These are phyloP conservation scores for Galemys pyrenaicus DNA, from an alignment of 2,113 vertebrate species.

Conservation along the genomic window DNA sequence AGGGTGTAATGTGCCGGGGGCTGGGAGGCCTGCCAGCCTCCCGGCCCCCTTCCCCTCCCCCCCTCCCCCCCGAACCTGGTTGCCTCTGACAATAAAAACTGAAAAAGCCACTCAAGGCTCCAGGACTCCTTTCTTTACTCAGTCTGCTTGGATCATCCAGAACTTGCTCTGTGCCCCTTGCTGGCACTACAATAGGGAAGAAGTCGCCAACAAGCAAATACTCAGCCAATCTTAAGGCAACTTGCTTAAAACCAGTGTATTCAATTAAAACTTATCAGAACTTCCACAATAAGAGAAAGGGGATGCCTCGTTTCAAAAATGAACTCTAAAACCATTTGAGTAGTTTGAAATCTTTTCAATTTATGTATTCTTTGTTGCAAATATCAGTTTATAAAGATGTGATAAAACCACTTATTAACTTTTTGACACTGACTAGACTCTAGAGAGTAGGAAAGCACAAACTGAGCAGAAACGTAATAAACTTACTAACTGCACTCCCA, in stretches of 20 bases:
- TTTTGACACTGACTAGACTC: background rate
- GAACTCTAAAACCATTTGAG: background rate
- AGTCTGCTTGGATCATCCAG: no score
- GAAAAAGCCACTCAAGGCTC: no score
- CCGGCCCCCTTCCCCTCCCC: no score
- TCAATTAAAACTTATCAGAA: background rate
- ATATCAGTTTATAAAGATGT: background rate
- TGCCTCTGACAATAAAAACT: no score
- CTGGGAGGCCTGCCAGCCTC: no score
- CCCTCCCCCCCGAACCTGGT: no score
- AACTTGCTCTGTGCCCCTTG: no score
- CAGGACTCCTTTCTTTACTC: no score
- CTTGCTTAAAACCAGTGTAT: background rate
- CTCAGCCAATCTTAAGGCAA: background rate
- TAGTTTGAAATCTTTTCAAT: background rate
- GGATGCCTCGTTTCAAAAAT: background rate
- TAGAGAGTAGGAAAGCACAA: background rate
- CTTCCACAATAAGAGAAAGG: background rate
- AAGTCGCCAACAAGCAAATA: background rate
- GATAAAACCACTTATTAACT: background rate
- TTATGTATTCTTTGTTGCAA: background rate
- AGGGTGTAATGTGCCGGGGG: no score
- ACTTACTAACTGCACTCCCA: background rate
- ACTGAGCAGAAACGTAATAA: background rate
- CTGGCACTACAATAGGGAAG: no score